Percentiles rank a stretch among this genome's conserved stretches.
Evolutionary conservation across 2,888 invertebrate genomes (phyloP).

Genomic region (Anticlea derivata): DNA sequence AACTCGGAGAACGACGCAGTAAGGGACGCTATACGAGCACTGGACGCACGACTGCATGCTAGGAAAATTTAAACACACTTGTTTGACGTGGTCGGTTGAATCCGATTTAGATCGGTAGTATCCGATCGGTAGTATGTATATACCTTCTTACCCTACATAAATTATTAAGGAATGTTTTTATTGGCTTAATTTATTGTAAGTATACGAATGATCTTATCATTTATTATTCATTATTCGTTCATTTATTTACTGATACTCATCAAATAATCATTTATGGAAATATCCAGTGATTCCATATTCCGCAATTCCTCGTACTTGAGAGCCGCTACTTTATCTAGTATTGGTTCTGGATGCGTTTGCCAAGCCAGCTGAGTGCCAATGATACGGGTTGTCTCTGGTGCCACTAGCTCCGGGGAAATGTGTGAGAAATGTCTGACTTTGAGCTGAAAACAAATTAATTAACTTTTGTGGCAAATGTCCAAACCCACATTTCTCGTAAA

Average conservation of each 20-base stretch:
- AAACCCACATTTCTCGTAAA: too few relatives aligned
- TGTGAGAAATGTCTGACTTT: constrained; percentile 60
- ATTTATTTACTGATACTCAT: constrained; percentile 38
- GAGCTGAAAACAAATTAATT: constrained; percentile 50
- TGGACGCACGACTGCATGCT: constrained; percentile 54
- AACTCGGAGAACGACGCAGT: constrained; percentile 65
- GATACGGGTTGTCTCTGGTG: constrained; percentile 28
- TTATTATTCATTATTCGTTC: too few relatives aligned
- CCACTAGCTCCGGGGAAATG: constrained; percentile 51
- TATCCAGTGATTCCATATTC: constrained; percentile 59
- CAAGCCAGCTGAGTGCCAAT: constrained; percentile 39
- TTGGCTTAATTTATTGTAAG: too few relatives aligned
- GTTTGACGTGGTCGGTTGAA: too few relatives aligned
- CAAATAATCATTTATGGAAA: constrained; percentile 60
- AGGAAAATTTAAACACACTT: constrained; percentile 32
- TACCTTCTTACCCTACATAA: too few relatives aligned
- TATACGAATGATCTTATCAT: too few relatives aligned
- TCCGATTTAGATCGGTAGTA: too few relatives aligned
- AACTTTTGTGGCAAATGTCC: too few relatives aligned
- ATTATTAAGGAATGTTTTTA: too few relatives aligned
- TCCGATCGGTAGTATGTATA: too few relatives aligned
- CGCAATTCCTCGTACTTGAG: constrained; percentile 66
- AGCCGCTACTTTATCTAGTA: constrained; percentile 57
- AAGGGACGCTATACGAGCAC: constrained; percentile 57
- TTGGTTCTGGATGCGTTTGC: constrained; percentile 60